phyloP scores from a whole-genome alignment of 2,113 vertebrate genomes.

The Herpailurus yagouaroundi region DNA sequence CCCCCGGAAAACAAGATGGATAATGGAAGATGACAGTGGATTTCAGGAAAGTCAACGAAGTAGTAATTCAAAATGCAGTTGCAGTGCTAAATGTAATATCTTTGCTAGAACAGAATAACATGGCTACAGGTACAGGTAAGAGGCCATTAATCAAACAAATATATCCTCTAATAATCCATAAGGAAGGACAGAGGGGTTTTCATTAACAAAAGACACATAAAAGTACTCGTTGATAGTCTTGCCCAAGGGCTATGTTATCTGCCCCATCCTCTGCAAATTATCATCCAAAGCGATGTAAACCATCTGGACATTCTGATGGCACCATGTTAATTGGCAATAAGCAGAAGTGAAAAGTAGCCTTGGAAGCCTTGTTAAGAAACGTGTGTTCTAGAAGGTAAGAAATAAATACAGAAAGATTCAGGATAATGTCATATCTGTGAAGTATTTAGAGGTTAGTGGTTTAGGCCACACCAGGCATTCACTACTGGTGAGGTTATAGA shows the following conservation, averaged over 20 bases:
- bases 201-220: background rate
- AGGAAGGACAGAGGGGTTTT: background rate
- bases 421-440: background rate
- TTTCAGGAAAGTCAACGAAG: background rate
- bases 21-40: background rate
- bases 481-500: background rate
- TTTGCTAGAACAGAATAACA: background rate
- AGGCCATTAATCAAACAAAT: constrained; percentile 8
- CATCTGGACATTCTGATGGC: background rate
- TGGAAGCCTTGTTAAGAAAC: background rate
- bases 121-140: background rate
- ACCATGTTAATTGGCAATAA: background rate
- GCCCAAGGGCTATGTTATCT: background rate
- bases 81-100: background rate
- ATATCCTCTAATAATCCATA: background rate
- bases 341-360: background rate
- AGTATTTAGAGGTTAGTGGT: background rate
- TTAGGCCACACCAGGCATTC: background rate
- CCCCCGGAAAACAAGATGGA: background rate
- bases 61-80: background rate
- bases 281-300: background rate
- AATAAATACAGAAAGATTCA: background rate
- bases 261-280: background rate
- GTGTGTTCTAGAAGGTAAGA: background rate
- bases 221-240: background rate